Conservation (phyloP, 2,797 vertebrate species). For the Gouania willdenowi region DNA sequence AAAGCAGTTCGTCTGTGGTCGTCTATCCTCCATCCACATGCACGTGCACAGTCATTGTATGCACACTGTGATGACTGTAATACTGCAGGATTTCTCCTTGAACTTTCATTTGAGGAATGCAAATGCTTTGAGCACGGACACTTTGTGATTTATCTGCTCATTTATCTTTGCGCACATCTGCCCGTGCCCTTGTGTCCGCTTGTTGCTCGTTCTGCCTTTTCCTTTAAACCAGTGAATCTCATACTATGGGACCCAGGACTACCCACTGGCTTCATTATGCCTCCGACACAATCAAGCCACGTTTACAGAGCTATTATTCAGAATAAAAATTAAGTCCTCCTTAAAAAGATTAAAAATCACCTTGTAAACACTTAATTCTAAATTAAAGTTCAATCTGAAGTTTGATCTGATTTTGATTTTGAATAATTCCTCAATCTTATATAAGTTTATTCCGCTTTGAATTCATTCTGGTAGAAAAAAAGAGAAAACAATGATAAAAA, state of each 20-base stretch:
- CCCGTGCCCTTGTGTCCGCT: conserved; percentile 78
- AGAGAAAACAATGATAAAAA: too few relatives aligned
- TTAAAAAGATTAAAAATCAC: too few relatives aligned
- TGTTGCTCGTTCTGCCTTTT: conserved; percentile 76
- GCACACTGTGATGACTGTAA: conserved; percentile 38
- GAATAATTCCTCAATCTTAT: too few relatives aligned
- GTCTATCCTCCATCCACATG: conserved; percentile 6
- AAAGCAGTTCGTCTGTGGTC: conserved; percentile 7
- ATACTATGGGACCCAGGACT: conserved; percentile 65
- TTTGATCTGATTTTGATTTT: too few relatives aligned
- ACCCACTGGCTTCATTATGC: conserved; percentile 56
- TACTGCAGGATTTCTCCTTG: conserved; percentile 63
- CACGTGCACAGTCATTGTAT: conserved; percentile 14
- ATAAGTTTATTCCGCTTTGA: too few relatives aligned
- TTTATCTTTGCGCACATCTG: conserved; percentile 82
- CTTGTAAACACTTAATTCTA: too few relatives aligned
- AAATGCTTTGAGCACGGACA: conserved; percentile 77
- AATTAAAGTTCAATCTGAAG: too few relatives aligned
- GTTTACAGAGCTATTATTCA: too few relatives aligned
- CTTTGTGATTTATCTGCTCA: conserved; percentile 79
- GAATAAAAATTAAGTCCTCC: too few relatives aligned
- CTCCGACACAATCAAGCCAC: not conserved
- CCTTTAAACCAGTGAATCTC: conserved; percentile 59
- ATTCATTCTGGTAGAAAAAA: too few relatives aligned
- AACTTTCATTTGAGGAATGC: conserved; percentile 80